Percentiles rank a stretch among this genome's conserved stretches.
These are phyloP conservation scores for Taxidea taxus DNA, from an alignment of 2,113 vertebrate species.

Conservation along the genomic window DNA sequence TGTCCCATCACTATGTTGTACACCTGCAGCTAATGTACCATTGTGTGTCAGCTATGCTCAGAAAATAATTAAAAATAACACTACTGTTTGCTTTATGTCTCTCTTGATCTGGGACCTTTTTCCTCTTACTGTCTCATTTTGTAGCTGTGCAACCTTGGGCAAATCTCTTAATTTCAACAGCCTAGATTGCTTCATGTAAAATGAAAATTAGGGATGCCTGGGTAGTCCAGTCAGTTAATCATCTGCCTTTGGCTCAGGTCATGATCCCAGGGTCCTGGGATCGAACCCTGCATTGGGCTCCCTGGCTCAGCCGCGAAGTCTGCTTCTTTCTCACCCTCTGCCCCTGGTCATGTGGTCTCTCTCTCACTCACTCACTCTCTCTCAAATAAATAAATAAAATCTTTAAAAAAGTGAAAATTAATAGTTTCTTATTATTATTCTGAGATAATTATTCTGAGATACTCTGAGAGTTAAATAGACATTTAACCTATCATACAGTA, in stretches of 20 bases:
- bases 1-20: not conserved
- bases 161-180: not conserved
- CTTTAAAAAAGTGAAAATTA: not conserved
- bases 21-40: not conserved
- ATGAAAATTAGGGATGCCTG: not conserved
- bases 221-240: not conserved
- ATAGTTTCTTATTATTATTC: too few relatives aligned
- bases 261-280: not conserved
- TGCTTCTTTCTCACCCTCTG: not conserved
- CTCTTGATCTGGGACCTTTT: not conserved
- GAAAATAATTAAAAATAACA: not conserved
- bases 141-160: not conserved
- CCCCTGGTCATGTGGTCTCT: too few relatives aligned
- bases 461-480: not conserved
- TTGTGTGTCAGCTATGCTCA: not conserved
- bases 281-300: not conserved
- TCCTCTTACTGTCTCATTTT: not conserved
- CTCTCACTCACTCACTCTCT: too few relatives aligned
- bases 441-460: too few relatives aligned
- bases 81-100: not conserved
- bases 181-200: not conserved
- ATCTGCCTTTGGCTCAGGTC: not conserved
- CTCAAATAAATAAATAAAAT: not conserved
- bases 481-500: not conserved
- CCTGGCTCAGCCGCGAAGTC: not conserved